Base-by-base conservation (phyloP, 2,113 vertebrate species). In the Psammodynastes pulverulentus region DNA sequence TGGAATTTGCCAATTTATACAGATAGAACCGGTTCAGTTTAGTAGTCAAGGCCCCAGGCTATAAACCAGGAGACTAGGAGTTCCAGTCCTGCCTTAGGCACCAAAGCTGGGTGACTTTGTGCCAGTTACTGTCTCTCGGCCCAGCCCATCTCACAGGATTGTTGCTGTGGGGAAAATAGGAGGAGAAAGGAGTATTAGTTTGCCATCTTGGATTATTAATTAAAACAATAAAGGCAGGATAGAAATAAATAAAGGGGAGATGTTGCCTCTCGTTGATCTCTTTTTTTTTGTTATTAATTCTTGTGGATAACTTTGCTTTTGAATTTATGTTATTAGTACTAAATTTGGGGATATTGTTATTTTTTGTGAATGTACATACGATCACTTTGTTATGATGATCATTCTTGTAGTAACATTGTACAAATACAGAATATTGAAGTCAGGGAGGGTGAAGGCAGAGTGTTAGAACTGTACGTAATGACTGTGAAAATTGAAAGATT, bases 401-500 rank as follows among this genome's bases (percentile, higher is more conserved):
- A 43, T 79, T 79, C 17, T 79, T 43, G 34, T 79, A 21, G 53
- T 90, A 84, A 51, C 88, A 1, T 92, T 93, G 92, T 95, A 96
- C 91, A 89, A 90, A 85, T 51, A 1, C 12, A 88, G 72, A 91
- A 79, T 90, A 91, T 52, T 3, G 7, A 91, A 72, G 91, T 92
- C 92, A 88, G 92, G 72, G 96, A 95, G 87, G 39, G 54, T 15
- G 23, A 43, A 4, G 29, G 19, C 8, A 34, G 29, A 9, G 17
- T 87, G 21, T 21, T 23, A 9, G 34, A 54, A 89, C 56, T 84
- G 10, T 89, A 21, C 87, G 94, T 92, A 72, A 72, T 93, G 91
- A 79, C 84, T 95, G 87, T 24, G 93, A 0, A 93, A 87, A 90
- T 51, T 94, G 49, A 53, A 96, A 96, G 96, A 51, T 39, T 79